phyloP scores from a whole-genome alignment of 53 echinoderm and acorn worm genomes.

The Holothuria scabra region DNA sequence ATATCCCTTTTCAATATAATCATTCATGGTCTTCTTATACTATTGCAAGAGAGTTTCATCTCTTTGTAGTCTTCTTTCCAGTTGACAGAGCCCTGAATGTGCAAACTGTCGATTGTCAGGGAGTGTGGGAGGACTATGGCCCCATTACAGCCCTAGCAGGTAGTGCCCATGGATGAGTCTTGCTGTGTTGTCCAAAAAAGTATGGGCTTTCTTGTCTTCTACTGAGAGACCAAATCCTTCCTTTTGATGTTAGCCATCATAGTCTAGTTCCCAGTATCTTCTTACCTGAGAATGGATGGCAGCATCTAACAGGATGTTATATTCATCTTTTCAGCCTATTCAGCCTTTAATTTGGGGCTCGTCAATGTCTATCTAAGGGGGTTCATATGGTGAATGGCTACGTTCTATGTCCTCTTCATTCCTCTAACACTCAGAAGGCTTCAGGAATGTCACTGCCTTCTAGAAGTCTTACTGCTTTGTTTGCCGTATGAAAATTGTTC shows the following conservation, averaged over 20 bases:
- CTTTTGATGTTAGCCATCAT: constrained; percentile 20
- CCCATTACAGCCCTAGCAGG: constrained; percentile 67
- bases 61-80: constrained; percentile 55
- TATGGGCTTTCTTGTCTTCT: constrained; percentile 63
- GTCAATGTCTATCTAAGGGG: constrained; percentile 68
- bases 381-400: constrained; percentile 66
- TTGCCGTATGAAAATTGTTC: constrained; percentile 16
- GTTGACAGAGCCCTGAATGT: constrained; percentile 50
- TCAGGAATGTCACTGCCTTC: constrained; percentile 62
- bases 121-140: constrained; percentile 45
- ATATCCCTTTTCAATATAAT: constrained; percentile 47
- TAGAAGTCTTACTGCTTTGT: constrained; percentile 51
- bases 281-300: constrained; percentile 56
- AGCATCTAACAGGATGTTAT: constrained; percentile 44
- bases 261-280: constrained; percentile 67
- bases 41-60: constrained; percentile 41
- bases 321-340: constrained; percentile 20
- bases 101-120: constrained; percentile 64
- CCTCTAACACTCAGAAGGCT: constrained; percentile 64
- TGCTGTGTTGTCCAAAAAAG: constrained; percentile 56
- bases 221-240: constrained; percentile 46
- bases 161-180: constrained; percentile 65
- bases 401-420: constrained; percentile 54
- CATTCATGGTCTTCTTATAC: constrained; percentile 44
- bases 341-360: constrained; percentile 43